These are phyloP conservation scores for Nymphalis polychloros DNA, from an alignment of 2,888 invertebrate genomes.

Conservation along the genomic window DNA sequence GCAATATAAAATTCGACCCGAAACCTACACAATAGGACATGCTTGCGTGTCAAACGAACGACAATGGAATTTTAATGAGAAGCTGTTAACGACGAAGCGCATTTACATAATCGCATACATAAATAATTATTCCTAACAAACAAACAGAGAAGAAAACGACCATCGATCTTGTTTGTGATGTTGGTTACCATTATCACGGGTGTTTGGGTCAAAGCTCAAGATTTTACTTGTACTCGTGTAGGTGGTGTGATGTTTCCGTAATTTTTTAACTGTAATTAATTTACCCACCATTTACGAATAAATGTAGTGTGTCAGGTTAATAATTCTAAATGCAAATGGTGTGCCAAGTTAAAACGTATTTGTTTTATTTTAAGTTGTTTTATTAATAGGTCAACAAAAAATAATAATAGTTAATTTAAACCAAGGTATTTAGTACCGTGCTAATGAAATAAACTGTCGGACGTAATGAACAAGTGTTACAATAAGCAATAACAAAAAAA, in stretches of 20 bases:
- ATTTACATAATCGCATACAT: conserved; percentile 77
- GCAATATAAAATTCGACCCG: conserved; percentile 56
- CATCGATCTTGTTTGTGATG: conserved; percentile 30
- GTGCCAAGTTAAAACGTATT: too few species aligned
- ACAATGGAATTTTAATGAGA: conserved; percentile 78
- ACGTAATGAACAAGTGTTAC: neutral
- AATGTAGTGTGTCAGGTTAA: neutral
- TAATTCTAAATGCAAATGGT: neutral
- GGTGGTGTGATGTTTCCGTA: neutral
- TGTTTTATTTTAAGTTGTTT: neutral
- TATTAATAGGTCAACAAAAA: neutral
- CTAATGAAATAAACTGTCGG: neutral
- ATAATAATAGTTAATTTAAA: too few species aligned
- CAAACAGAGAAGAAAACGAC: conserved; percentile 57
- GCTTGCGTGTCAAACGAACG: conserved; percentile 57
- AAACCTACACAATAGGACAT: conserved; percentile 60
- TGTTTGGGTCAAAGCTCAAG: conserved; percentile 11
- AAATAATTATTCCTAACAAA: conserved; percentile 72
- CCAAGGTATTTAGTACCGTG: too few species aligned
- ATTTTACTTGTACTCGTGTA: neutral
- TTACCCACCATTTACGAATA: too few species aligned
- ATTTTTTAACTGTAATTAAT: neutral
- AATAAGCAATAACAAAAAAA: neutral
- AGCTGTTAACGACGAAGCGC: conserved; percentile 65
- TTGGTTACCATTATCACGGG: conserved; percentile 17